These are phyloP conservation scores for Gorsachius goisagi DNA, from an alignment of 2,113 vertebrate genomes.

Conservation along the genomic window DNA sequence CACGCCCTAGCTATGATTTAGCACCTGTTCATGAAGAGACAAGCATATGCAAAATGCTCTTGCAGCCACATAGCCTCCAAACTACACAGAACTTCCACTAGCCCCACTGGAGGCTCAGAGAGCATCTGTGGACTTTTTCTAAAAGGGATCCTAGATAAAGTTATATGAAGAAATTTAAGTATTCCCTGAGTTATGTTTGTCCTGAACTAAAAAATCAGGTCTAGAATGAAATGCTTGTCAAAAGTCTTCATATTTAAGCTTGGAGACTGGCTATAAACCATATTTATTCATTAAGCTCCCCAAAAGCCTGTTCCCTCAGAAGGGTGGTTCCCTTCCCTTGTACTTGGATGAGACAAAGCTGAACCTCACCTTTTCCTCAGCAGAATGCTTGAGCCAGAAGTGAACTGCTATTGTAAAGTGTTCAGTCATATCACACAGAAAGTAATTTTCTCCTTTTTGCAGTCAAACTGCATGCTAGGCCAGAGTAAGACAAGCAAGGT, in stretches of 20 bases:
- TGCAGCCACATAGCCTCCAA: background rate
- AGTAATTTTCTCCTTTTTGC: background rate
- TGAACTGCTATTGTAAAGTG: fast-evolving
- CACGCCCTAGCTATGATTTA: background rate
- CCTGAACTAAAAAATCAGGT: background rate
- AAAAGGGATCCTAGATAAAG: background rate
- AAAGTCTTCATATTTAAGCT: background rate
- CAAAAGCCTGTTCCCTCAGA: background rate
- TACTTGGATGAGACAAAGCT: background rate
- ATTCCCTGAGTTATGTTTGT: background rate
- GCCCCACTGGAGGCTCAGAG: background rate
- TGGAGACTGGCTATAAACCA: background rate
- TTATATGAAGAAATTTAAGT: background rate
- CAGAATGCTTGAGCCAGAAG: background rate
- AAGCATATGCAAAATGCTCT: background rate
- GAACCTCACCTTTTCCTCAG: background rate
- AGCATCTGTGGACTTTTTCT: background rate
- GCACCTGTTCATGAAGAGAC: background rate
- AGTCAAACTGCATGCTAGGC: background rate
- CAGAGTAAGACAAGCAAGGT: background rate
- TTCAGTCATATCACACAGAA: background rate
- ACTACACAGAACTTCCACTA: background rate
- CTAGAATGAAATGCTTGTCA: background rate
- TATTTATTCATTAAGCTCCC: background rate
- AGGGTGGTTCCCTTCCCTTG: background rate